phyloP scores from a whole-genome alignment of 1,140 invertebrate genomes.

The Drosophila fuyamai region DNA sequence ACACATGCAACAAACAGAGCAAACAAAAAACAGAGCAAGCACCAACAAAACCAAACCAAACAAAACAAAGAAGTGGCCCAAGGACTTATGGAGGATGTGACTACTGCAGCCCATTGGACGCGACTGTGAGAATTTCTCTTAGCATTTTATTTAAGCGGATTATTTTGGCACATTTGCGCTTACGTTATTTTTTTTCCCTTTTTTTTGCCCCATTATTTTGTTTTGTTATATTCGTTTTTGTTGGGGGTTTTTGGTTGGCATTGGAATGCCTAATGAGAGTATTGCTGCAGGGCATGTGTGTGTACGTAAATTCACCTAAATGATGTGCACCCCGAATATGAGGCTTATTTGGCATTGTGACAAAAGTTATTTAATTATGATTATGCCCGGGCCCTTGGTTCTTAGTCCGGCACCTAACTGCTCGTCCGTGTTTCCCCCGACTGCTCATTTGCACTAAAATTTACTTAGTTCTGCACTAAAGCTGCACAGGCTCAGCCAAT shows the following conservation, averaged over 20 bases:
- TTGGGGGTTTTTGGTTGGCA: slow-evolving; percentile 32
- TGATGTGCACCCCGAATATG: slow-evolving; percentile 61
- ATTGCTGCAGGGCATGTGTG: slow-evolving; percentile 36
- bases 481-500: slow-evolving; percentile 68
- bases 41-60: slow-evolving; percentile 5
- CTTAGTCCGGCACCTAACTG: slow-evolving; percentile 56
- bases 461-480: slow-evolving; percentile 79
- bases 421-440: slow-evolving; percentile 50
- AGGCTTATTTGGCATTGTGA: slow-evolving; percentile 71
- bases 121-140: slow-evolving; percentile 60
- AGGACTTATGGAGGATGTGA: slow-evolving; percentile 72
- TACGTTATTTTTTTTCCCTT: slow-evolving; percentile 43
- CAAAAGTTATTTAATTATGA: slow-evolving; percentile 83
- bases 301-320: slow-evolving; percentile 74
- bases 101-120: slow-evolving; percentile 57
- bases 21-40: slow-evolving; percentile 3
- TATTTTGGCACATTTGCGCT: slow-evolving; percentile 81
- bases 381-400: slow-evolving; percentile 59
- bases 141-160: slow-evolving; percentile 80
- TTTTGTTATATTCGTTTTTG: slow-evolving; percentile 9
- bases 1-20: slow-evolving; percentile 43
- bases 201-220: slow-evolving; percentile 29
- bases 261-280: slow-evolving; percentile 74
- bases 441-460: slow-evolving; percentile 76
- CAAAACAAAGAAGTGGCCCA: slow-evolving; percentile 61